Evolutionary conservation across 2,888 invertebrate genomes (phyloP).

Genomic region (Epistrophella euchroma): DNA sequence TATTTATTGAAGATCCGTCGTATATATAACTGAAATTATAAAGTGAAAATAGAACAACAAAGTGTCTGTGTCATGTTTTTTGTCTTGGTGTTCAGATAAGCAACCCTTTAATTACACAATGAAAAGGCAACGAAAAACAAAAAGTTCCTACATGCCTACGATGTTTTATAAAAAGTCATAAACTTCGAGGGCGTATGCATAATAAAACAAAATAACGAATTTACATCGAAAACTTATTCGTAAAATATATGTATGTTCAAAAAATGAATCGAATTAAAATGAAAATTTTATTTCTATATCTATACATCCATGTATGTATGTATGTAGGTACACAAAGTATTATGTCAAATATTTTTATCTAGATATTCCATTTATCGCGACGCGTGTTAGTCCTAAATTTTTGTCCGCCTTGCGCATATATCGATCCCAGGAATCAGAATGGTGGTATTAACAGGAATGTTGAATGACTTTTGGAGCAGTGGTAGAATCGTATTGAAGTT

Average conservation of each 20-base stretch:
- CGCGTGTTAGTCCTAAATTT: constrained; percentile 49
- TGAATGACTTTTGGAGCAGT: constrained; percentile 36
- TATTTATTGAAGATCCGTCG: neutral
- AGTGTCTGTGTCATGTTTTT: constrained; percentile 43
- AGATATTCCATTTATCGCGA: constrained; percentile 43
- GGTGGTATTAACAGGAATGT: constrained; percentile 52
- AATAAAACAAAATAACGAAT: constrained; percentile 28
- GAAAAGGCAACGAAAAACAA: constrained; percentile 40
- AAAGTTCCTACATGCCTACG: constrained; percentile 44
- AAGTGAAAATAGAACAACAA: constrained; percentile 47
- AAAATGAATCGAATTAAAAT: constrained; percentile 63
- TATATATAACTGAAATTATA: neutral
- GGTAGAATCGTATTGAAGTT: constrained; percentile 25
- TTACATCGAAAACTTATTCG: constrained; percentile 42
- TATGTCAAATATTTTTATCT: constrained; percentile 51
- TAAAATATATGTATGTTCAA: constrained; percentile 14
- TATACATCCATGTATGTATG: constrained; percentile 8
- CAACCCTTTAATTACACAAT: constrained; percentile 8
- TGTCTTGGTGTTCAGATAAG: neutral
- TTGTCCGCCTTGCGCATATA: constrained; percentile 61
- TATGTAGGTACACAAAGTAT: constrained; percentile 25
- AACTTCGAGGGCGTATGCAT: neutral
- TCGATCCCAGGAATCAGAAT: constrained; percentile 60
- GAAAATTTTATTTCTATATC: constrained; percentile 46
- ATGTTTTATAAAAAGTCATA: constrained; percentile 17